Conservation (phyloP, 2,888 invertebrate species). For the Allacma fusca region DNA sequence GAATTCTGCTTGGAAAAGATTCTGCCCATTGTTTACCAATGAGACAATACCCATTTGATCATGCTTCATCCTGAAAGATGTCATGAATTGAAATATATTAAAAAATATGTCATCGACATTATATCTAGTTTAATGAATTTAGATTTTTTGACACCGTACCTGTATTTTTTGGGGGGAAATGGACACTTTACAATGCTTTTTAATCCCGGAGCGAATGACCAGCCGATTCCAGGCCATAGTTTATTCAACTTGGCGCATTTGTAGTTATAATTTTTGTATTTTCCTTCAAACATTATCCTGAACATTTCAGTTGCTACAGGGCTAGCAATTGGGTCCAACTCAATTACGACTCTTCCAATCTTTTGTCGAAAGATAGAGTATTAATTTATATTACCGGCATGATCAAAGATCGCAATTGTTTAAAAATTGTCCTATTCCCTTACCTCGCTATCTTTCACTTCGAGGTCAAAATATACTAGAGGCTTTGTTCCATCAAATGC, state of each 20-base stretch:
- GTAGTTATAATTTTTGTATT: background rate
- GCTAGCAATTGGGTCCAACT: constrained; percentile 14
- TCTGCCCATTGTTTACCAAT: constrained; percentile 32
- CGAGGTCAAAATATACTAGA: constrained; percentile 42
- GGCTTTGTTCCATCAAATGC: constrained; percentile 22
- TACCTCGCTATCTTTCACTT: constrained; percentile 24
- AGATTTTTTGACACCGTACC: background rate
- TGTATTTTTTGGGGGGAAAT: constrained; percentile 16
- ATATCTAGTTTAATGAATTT: background rate
- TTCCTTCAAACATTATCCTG: background rate
- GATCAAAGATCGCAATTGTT: too few species aligned
- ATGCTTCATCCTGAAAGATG: constrained; percentile 45
- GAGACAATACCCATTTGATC: constrained; percentile 38
- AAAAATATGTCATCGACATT: background rate
- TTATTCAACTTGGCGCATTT: constrained; percentile 23
- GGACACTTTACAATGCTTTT: background rate
- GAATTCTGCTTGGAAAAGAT: constrained; percentile 34
- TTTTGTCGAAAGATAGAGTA: too few species aligned
- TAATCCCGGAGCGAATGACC: background rate
- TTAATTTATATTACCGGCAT: too few species aligned
- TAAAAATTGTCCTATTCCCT: too few species aligned
- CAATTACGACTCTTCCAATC: constrained; percentile 30
- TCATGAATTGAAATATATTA: too few species aligned
- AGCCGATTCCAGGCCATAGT: constrained; percentile 33
- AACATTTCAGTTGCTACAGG: constrained; percentile 33